Conservation (phyloP, 2,888 invertebrate genomes). For the Tetragonisca angustula region DNA sequence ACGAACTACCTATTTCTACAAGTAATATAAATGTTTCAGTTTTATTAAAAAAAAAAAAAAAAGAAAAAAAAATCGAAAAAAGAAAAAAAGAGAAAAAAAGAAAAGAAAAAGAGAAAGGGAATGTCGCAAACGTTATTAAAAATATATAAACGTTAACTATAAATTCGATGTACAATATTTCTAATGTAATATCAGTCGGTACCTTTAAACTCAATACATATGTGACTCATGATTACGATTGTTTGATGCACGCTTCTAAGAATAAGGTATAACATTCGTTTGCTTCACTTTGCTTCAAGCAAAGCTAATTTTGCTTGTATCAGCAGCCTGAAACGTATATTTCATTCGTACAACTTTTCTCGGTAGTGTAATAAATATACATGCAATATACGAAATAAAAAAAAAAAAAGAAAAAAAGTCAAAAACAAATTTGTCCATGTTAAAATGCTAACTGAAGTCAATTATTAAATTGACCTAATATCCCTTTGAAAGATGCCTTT, state of each 20-base stretch:
- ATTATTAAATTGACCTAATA: too few relatives aligned
- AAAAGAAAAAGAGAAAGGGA: background rate
- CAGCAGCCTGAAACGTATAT: slow-evolving; percentile 5
- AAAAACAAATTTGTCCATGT: background rate
- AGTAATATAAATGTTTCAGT: background rate
- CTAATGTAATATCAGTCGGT: slow-evolving; percentile 59
- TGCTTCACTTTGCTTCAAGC: background rate
- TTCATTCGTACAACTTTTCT: slow-evolving; percentile 3
- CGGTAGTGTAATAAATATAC: slow-evolving; percentile 19
- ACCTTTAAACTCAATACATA: slow-evolving; percentile 13
- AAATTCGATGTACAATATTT: slow-evolving; percentile 12
- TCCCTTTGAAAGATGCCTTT: background rate
- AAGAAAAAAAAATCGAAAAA: background rate
- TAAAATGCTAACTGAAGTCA: background rate
- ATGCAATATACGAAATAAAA: background rate
- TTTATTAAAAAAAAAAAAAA: slow-evolving; percentile 1
- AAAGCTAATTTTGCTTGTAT: slow-evolving; percentile 3
- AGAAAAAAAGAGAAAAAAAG: background rate
- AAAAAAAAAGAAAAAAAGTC: background rate
- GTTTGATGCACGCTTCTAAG: background rate
- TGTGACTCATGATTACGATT: slow-evolving; percentile 31
- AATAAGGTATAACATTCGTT: slow-evolving; percentile 11
- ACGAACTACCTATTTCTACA: background rate
- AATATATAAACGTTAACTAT: background rate
- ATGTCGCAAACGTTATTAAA: slow-evolving; percentile 7